phyloP scores from a whole-genome alignment of 2,797 vertebrate species.

The Babyrousa celebensis region DNA sequence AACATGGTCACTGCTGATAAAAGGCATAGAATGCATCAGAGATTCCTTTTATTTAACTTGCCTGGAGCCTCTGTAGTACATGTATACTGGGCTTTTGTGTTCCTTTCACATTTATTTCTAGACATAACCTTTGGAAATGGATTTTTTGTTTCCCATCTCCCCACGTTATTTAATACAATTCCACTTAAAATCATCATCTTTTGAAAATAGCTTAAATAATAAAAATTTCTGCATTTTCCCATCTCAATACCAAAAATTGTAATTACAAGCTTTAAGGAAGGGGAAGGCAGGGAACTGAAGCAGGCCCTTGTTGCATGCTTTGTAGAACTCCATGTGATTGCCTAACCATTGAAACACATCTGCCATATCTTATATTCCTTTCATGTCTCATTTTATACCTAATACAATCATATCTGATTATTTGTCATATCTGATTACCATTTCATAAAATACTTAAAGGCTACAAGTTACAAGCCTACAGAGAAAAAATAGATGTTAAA shows the following conservation, averaged over 20 bases:
- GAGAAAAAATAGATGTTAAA: constrained; percentile 16
- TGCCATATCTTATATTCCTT: background rate
- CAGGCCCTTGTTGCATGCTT: background rate
- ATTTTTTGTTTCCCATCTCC: constrained; percentile 52
- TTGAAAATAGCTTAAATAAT: constrained; percentile 49
- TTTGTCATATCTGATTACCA: background rate
- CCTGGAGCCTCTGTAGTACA: background rate
- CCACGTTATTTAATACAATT: background rate
- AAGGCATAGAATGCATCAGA: background rate
- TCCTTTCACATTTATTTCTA: constrained; percentile 23
- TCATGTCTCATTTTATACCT: background rate
- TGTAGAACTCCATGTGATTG: background rate
- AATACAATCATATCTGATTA: background rate
- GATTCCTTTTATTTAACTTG: constrained; percentile 35
- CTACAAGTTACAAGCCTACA: background rate
- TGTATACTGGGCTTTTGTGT: background rate
- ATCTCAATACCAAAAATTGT: background rate
- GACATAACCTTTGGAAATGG: background rate
- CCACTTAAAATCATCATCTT: constrained; percentile 24
- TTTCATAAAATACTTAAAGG: constrained; percentile 1
- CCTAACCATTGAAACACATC: background rate
- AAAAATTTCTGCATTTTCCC: background rate
- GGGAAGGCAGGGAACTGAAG: background rate
- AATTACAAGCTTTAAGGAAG: background rate
- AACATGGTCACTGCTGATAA: background rate